Percentiles rank a stretch among this genome's conserved stretches.
Conservation (phyloP, 2,797 vertebrate genomes). For the Heterohyrax brucei region DNA sequence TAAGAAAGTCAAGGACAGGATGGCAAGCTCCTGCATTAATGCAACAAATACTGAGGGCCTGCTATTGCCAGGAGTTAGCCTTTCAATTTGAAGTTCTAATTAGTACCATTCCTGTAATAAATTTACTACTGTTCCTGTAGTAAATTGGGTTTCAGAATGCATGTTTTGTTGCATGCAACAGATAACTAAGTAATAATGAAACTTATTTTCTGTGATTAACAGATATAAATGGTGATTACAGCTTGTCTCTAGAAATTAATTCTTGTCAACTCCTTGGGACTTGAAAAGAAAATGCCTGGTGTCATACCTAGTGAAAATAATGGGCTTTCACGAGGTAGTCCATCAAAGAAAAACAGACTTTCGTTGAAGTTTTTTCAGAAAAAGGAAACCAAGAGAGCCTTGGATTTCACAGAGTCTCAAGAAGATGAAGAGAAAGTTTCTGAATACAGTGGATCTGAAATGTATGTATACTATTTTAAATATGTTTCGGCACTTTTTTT, state of each 20-base stretch:
- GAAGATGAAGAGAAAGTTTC: constrained; percentile 91
- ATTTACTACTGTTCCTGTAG: background rate
- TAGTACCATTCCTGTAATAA: constrained; percentile 26
- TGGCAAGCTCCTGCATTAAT: constrained; percentile 58
- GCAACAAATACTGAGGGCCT: background rate
- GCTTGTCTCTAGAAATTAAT: constrained; percentile 75
- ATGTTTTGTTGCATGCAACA: constrained; percentile 52
- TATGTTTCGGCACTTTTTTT: constrained; percentile 45
- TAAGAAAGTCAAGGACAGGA: constrained; percentile 28
- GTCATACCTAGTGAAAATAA: constrained; percentile 92
- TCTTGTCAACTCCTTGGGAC: constrained; percentile 68
- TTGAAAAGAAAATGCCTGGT: constrained; percentile 92
- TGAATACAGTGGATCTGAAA: constrained; percentile 91
- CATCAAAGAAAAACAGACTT: constrained; percentile 95
- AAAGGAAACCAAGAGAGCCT: constrained; percentile 96
- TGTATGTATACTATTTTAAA: constrained; percentile 86
- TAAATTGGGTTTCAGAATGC: constrained; percentile 58
- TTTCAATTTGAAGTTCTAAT: constrained; percentile 62
- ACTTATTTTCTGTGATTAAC: constrained; percentile 78
- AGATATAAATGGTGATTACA: constrained; percentile 80
- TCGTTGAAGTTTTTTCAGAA: constrained; percentile 98
- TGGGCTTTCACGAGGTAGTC: constrained; percentile 92
- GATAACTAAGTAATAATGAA: constrained; percentile 66
- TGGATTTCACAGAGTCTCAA: constrained; percentile 96
- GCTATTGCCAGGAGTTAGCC: background rate